phyloP scores from a whole-genome alignment of 1,140 invertebrate genomes.

The Temnothorax curvispinosus region DNA sequence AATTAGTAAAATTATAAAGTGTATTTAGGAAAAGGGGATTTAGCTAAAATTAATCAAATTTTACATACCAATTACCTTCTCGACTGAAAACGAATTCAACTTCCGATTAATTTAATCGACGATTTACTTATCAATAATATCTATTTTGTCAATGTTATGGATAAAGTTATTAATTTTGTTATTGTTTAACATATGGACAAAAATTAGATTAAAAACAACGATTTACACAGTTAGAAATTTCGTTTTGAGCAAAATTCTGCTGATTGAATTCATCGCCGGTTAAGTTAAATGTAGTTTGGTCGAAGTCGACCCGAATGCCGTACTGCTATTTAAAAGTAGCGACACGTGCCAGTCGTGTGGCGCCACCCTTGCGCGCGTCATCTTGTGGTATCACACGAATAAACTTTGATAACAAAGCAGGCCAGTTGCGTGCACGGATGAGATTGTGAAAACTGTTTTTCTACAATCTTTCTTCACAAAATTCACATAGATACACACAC shows the following conservation, averaged over 20 bases:
- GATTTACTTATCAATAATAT: neutral
- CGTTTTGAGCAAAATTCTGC: neutral
- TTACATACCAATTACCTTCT: neutral
- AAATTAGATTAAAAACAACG: neutral
- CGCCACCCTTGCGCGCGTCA: constrained; percentile 11
- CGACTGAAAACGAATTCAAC: neutral
- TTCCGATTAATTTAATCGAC: neutral
- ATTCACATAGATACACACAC: neutral
- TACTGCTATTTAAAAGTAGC: neutral
- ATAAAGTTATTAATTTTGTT: constrained; percentile 7
- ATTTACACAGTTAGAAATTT: neutral
- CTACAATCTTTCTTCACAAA: neutral
- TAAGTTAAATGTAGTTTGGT: neutral
- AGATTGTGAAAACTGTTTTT: neutral
- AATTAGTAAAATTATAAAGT: neutral
- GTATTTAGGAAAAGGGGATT: neutral
- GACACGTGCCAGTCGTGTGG: constrained; percentile 24
- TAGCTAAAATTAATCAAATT: neutral
- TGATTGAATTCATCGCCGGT: neutral
- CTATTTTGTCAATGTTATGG: neutral
- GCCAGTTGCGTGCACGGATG: neutral
- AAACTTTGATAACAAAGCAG: constrained; percentile 19
- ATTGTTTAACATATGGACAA: neutral
- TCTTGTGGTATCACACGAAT: neutral
- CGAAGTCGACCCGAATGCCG: neutral